These are phyloP conservation scores for Vulpes ferrilata DNA, from an alignment of 2,113 vertebrate species.

Conservation along the genomic window DNA sequence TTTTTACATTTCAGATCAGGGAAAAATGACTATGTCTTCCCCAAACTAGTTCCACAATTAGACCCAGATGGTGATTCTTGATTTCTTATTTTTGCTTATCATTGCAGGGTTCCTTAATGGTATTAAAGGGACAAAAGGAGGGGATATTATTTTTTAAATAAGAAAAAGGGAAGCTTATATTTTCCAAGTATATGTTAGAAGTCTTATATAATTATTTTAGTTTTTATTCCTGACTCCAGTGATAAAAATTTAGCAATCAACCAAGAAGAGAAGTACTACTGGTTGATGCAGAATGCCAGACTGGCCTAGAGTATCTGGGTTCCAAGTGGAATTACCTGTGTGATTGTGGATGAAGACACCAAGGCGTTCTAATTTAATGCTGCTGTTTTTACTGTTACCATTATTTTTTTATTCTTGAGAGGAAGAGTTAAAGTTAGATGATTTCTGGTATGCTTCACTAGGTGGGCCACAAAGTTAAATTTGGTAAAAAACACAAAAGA, in stretches of 20 bases:
- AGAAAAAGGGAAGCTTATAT: not conserved
- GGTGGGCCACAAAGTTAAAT: not conserved
- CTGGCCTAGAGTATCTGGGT: not conserved
- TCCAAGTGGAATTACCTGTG: not conserved
- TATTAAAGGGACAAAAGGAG: not conserved
- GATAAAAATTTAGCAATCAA: not conserved
- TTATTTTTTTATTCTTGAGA: not conserved
- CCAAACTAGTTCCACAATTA: not conserved
- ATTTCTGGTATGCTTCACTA: not conserved
- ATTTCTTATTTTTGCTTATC: not conserved
- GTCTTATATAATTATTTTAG: not conserved
- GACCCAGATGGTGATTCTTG: not conserved
- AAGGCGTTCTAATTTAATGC: not conserved
- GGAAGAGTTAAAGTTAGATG: not conserved
- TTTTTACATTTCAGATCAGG: not conserved
- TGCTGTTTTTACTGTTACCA: not conserved
- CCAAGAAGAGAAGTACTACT: not conserved
- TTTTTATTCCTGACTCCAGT: not conserved
- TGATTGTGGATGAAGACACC: not conserved
- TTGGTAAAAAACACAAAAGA: not conserved
- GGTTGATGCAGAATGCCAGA: not conserved
- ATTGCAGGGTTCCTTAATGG: not conserved
- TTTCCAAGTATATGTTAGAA: not conserved
- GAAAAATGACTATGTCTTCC: not conserved
- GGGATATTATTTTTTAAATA: not conserved